Base-by-base conservation (phyloP, 2,888 invertebrate genomes). In the Diogma glabrata region DNA sequence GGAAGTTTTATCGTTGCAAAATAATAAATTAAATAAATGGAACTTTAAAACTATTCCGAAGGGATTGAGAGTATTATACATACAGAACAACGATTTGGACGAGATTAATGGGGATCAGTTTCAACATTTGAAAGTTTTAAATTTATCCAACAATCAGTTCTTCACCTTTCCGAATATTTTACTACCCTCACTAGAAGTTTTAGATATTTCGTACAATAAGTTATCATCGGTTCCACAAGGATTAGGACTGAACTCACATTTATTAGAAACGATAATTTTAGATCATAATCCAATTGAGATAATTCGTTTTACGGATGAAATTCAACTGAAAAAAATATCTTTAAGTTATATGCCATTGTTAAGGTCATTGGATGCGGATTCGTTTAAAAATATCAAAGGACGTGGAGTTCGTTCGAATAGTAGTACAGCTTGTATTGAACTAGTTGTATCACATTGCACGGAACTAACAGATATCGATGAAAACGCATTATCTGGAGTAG, bases 281-380 rank as follows among this genome's bases (percentile, higher is more conserved):
- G 53, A 54, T 38, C 22, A 49, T 17, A 55, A 54, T 54, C 49
- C 48, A 46, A 55, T 55, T 47, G n/a, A 45, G n/a, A 23, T 12
- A 1, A 52, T 55, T 10, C 16, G 51, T 30, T 52, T 55, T 46
- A 16, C 10, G 9, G 53, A 51, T 9, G 24, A 28, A 6, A 46
- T 52, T 16, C 40, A 19, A 2, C 20, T 54, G 4, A 14, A 22
- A 16, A 51, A 50, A 10, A 33, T 55, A 19, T 50, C 51, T 4
- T 16, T 55, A 9, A 51, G 43, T 38, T 9, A 53, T 33, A 30
- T 55, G 40, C 49, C 55, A 26, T 17, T 49, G 16, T 38, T 55
- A 6, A 47, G 26, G n/a, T 26, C 43, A 20, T 38, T 55, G 6
- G 49, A 51, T 16, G 46, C 43, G 4, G 28, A 50, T 40, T 45